These are phyloP conservation scores for Drosophila tanythrix DNA, from an alignment of 2,888 invertebrate genomes.

Conservation along the genomic window DNA sequence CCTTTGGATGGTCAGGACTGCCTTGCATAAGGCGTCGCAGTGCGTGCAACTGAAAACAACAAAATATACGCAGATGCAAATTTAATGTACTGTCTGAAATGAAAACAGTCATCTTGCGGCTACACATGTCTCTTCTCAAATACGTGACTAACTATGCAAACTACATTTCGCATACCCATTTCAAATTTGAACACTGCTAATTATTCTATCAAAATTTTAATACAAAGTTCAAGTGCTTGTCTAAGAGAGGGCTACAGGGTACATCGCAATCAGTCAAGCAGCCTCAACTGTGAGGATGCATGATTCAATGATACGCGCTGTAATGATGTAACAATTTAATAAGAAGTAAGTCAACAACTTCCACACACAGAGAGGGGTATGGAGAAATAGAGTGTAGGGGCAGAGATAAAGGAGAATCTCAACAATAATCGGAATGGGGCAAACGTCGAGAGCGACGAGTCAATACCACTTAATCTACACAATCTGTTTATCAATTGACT, in stretches of 20 bases:
- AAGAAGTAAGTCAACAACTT: slow-evolving; percentile 7
- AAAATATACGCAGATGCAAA: neutral
- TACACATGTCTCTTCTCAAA: neutral
- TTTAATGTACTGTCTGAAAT: neutral
- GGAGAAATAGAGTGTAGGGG: neutral
- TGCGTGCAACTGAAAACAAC: slow-evolving; percentile 89
- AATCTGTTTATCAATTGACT: slow-evolving; percentile 76
- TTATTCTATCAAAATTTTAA: neutral
- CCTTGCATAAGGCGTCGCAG: slow-evolving; percentile 95
- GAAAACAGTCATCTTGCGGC: neutral
- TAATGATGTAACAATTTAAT: neutral
- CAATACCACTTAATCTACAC: slow-evolving; percentile 75
- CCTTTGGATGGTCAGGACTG: slow-evolving; percentile 93
- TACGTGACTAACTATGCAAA: neutral
- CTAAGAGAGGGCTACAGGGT: neutral
- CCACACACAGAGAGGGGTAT: neutral
- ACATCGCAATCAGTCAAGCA: neutral
- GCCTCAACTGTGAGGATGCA: neutral
- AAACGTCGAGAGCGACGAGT: slow-evolving; percentile 38
- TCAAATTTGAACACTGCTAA: neutral
- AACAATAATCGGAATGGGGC: slow-evolving; percentile 5
- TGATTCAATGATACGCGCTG: neutral
- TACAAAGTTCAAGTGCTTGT: neutral
- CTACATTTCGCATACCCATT: neutral
- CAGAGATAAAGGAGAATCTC: neutral